Evolutionary conservation across 1,140 invertebrate species (phyloP), one percentile per base, ranked within the genome.

Genomic region (Penaeus japonicus): DNA sequence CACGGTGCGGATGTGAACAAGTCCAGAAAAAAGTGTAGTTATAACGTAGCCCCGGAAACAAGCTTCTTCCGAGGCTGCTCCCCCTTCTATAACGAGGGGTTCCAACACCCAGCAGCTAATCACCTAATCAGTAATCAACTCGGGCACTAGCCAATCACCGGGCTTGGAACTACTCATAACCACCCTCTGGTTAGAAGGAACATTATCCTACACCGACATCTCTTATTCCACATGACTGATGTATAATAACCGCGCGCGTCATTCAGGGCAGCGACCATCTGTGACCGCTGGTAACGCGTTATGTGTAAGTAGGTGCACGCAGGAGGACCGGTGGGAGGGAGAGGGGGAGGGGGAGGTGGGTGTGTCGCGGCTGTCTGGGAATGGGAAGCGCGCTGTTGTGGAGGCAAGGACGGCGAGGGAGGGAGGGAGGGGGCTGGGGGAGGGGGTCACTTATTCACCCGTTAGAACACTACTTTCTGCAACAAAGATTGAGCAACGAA

Each of bases 161-260:
- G 75, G 24, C 24, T 22, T 35, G 24, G 75, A 35, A 35, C n/a
- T 70, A 30, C 62, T 24, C 75, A n/a, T 78, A 78, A 78, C 75
- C 24, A 35, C 75, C 75, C 75, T 24, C 5, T 78, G 53, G 78
- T 81, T 53, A 81, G 32, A 54, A 47, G 54, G 39, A 35, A 57
- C 32, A 85, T 57, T 78, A 85, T 85, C 84, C 39, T 75, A 78
- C 84, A 77, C 73, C n/a, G 84, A 32, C 84, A 85, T 24, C 73
- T 30, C 55, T 57, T 32, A 77, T 78, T 78, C 70, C 47, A 85
- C 84, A 53, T 78, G 84, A 85, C 84, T 85, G 84, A 85, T 85
- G 84, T 55, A 85, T 85, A 85, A 85, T 78, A 39, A 57, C 84
- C 53, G 57, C 53, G n/a, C n/a, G 32, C 70, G 84, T 85, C 84